A percentile compares a stretch with the other conserved stretches of the same genome.
Evolutionary conservation across 1,140 invertebrate species (phyloP).

Genomic region (Thrips palmi): DNA sequence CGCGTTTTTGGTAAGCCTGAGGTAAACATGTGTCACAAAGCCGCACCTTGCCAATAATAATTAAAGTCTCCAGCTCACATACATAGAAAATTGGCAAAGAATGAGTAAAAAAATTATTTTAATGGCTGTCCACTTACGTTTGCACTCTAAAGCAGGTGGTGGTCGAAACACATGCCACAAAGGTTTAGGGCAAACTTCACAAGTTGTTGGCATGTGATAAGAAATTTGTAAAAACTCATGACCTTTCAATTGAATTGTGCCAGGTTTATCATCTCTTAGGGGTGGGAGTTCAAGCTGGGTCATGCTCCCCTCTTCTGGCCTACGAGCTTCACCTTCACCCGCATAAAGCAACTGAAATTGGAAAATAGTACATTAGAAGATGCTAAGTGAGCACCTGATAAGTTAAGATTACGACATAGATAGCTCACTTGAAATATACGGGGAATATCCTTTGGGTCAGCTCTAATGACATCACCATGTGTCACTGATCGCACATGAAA

Average conservation of each 20-base stretch:
- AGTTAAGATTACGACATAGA: slow-evolving; percentile 4
- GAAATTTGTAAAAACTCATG: slow-evolving; percentile 93
- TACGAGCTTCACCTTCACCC: slow-evolving; percentile 78
- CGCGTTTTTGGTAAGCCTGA: too few relatives aligned
- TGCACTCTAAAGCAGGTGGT: slow-evolving; percentile 88
- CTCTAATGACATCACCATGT: slow-evolving; percentile 94
- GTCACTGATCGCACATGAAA: slow-evolving; percentile 97
- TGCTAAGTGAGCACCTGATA: slow-evolving; percentile 3
- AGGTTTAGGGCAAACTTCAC: slow-evolving; percentile 92
- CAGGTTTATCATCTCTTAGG: slow-evolving; percentile 45
- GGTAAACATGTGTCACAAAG: too few relatives aligned
- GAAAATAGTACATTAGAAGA: slow-evolving; percentile 1
- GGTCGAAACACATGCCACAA: slow-evolving; percentile 95
- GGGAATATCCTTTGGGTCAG: slow-evolving; percentile 96
- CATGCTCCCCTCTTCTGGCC: slow-evolving; percentile 50
- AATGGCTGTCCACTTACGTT: too few relatives aligned
- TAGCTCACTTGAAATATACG: slow-evolving; percentile 80
- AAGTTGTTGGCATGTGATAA: slow-evolving; percentile 95
- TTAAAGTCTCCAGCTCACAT: too few relatives aligned
- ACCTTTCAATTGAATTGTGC: slow-evolving; percentile 73
- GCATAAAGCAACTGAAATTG: slow-evolving; percentile 59
- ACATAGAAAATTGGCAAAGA: not conserved
- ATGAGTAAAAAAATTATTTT: slow-evolving; percentile 1
- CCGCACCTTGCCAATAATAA: too few relatives aligned
- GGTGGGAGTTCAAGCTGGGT: slow-evolving; percentile 25